Percentiles rank a stretch among this genome's conserved stretches.
phyloP scores from a whole-genome alignment of 2,113 vertebrate species.

The Passerina amoena region DNA sequence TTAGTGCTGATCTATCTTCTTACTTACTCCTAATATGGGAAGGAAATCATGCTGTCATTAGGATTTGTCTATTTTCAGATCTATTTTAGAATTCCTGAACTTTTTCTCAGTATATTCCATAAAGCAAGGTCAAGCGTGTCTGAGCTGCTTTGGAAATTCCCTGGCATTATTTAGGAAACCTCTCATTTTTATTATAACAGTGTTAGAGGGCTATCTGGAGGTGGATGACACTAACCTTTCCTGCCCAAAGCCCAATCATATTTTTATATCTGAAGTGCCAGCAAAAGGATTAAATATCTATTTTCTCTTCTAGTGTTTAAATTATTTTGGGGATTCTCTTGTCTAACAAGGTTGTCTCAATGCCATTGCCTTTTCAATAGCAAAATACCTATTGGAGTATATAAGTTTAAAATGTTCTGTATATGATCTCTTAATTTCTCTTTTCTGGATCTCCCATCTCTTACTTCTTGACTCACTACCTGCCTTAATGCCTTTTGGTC shows the following conservation, averaged over 20 bases:
- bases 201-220: neutral
- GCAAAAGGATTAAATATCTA: neutral
- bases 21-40: neutral
- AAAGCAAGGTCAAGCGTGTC: neutral
- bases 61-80: neutral
- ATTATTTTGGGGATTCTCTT: neutral
- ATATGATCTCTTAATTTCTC: neutral
- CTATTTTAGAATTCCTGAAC: neutral
- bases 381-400: neutral
- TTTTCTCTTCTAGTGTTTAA: neutral
- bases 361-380: neutral
- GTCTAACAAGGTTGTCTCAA: neutral
- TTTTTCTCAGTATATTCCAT: neutral
- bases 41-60: neutral
- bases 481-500: neutral
- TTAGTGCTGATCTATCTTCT: neutral
- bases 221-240: neutral
- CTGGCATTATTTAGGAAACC: neutral
- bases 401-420: neutral
- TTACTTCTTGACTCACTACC: neutral
- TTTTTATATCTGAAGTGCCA: neutral
- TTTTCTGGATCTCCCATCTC: neutral
- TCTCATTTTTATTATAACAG: neutral
- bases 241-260: accelerated
- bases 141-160: neutral